phyloP scores from a whole-genome alignment of 2,888 invertebrate species.

The Eristalis intricaria region DNA sequence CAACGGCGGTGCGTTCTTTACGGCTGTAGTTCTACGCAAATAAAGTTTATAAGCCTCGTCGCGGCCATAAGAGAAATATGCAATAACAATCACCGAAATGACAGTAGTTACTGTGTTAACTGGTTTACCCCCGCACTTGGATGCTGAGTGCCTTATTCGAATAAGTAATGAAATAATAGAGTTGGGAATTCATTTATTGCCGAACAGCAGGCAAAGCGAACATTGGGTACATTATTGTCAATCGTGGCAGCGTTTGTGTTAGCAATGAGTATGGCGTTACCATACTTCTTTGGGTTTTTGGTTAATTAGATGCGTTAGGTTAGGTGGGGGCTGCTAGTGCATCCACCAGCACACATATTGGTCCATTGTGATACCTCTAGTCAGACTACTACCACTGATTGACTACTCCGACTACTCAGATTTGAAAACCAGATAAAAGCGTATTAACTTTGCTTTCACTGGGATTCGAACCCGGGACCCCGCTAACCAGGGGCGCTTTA shows the following conservation, averaged over 20 bases:
- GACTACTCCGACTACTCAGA: too few species aligned
- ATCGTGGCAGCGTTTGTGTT: constrained; percentile 22
- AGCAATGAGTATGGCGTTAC: background rate
- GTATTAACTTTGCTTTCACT: too few species aligned
- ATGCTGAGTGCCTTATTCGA: background rate
- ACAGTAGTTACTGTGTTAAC: constrained; percentile 43
- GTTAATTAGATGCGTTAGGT: background rate
- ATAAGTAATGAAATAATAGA: background rate
- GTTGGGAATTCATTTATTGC: constrained; percentile 9
- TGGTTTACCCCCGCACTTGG: constrained; percentile 16
- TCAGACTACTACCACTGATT: too few species aligned
- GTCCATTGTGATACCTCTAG: too few species aligned
- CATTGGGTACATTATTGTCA: constrained; percentile 36
- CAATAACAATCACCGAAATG: constrained; percentile 64
- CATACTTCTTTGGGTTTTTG: background rate
- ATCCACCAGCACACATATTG: too few species aligned
- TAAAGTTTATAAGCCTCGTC: constrained; percentile 48
- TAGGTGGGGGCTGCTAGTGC: too few species aligned
- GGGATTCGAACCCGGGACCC: too few species aligned
- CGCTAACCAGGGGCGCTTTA: too few species aligned
- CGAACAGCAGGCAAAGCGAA: constrained; percentile 12
- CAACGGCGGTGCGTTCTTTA: constrained; percentile 9
- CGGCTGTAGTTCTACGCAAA: constrained; percentile 35
- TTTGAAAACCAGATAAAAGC: too few species aligned
- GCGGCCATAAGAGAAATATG: constrained; percentile 44